phyloP scores from a whole-genome alignment of 1,140 invertebrate genomes.

The Teleogryllus occipitalis region DNA sequence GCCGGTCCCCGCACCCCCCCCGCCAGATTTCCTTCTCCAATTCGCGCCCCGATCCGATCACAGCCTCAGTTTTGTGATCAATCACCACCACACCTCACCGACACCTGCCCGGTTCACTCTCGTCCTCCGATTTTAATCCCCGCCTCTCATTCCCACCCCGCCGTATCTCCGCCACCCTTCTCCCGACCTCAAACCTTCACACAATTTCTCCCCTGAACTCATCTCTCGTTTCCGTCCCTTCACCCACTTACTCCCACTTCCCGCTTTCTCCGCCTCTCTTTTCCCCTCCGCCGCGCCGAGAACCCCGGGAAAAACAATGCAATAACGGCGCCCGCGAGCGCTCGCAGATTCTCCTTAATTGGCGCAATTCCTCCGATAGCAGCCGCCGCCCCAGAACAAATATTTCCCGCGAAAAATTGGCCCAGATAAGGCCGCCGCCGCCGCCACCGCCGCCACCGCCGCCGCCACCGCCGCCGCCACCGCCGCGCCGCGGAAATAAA shows the following conservation, averaged over 20 bases:
- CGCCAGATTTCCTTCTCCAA: too few species aligned
- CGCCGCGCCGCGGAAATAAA: not conserved
- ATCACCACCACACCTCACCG: too few species aligned
- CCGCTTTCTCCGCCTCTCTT: too few species aligned
- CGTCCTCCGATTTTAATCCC: too few species aligned
- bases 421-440: not conserved
- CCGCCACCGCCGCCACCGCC: not conserved
- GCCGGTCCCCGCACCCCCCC: too few species aligned
- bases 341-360: not conserved
- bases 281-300: not conserved
- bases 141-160: too few species aligned
- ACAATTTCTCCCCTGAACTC: not conserved
- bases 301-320: not conserved
- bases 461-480: not conserved
- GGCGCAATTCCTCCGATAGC: not conserved
- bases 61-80: too few species aligned
- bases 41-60: too few species aligned
- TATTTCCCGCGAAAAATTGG: conserved; percentile 4
- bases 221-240: not conserved
- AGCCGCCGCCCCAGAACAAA: not conserved
- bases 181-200: not conserved
- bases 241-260: too few species aligned
- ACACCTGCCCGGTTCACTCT: too few species aligned
- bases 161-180: too few species aligned
- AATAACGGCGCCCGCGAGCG: not conserved